phyloP scores from a whole-genome alignment of 37 sponge, comb jelly and placozoan genomes.

The Haliclona indistincta region DNA sequence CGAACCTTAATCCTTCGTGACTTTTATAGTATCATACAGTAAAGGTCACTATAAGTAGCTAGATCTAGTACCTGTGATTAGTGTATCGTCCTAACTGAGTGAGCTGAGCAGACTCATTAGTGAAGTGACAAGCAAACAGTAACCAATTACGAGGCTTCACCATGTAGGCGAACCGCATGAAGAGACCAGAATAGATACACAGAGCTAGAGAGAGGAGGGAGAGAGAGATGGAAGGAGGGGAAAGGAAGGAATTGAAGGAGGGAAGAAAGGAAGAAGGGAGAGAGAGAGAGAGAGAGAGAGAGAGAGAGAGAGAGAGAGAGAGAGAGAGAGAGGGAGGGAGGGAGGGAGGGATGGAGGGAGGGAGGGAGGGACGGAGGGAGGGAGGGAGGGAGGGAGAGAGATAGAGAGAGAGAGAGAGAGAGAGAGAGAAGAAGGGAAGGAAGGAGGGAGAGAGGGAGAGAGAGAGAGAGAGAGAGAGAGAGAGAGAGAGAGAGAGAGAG shows the following conservation, averaged over 20 bases:
- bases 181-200: slow-evolving; percentile 86
- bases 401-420: no score
- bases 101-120: slow-evolving; percentile 87
- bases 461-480: no score
- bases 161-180: slow-evolving; percentile 92
- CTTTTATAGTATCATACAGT: no score
- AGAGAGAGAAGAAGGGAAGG: no score
- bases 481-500: no score
- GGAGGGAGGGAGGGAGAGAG: not conserved
- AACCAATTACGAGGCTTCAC: slow-evolving; percentile 87
- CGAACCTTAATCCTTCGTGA: no score
- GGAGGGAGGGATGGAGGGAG: not conserved
- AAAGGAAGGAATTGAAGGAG: not conserved
- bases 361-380: not conserved
- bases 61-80: slow-evolving; percentile 41
- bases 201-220: slow-evolving; percentile 60
- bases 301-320: not conserved
- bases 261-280: not conserved
- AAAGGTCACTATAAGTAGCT: no score
- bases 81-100: slow-evolving; percentile 68
- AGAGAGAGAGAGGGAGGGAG: not conserved
- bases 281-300: no score
- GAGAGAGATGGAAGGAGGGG: not conserved
- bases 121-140: slow-evolving; percentile 91
- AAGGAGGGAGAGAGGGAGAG: no score